Conservation (phyloP, 1,140 invertebrate species). For the Kradibia gibbosae region DNA sequence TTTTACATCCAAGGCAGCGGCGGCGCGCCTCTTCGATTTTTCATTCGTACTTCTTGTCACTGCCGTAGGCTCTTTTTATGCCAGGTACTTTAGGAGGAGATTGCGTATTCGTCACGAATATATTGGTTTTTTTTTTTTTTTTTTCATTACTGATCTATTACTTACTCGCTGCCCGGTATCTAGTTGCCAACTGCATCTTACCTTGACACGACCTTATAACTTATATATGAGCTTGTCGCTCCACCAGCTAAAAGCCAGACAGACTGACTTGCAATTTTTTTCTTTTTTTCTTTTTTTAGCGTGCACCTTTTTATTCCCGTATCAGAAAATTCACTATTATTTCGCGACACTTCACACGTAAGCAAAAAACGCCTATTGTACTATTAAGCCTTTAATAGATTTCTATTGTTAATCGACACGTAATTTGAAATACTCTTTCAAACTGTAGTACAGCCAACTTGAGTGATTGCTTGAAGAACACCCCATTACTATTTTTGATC, state of each 20-base stretch:
- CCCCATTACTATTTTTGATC: too few relatives aligned
- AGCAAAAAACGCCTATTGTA: too few relatives aligned
- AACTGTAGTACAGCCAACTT: too few relatives aligned
- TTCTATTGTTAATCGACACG: too few relatives aligned
- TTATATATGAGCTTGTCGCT: neutral
- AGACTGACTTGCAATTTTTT: neutral
- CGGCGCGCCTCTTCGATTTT: neutral
- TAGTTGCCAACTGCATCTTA: neutral
- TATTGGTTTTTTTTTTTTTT: neutral
- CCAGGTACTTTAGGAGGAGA: neutral
- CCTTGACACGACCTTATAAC: conserved; percentile 29
- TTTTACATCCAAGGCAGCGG: conserved; percentile 1
- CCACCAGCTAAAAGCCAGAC: neutral
- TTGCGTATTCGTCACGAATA: neutral
- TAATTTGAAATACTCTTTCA: too few relatives aligned
- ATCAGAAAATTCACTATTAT: neutral
- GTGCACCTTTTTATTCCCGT: neutral
- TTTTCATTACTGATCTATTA: neutral
- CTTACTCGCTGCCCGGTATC: neutral
- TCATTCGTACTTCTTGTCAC: neutral
- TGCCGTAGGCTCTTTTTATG: too few relatives aligned
- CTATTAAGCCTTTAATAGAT: too few relatives aligned
- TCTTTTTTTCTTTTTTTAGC: too few relatives aligned
- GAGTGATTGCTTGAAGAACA: too few relatives aligned
- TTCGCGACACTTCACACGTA: too few relatives aligned